Percentiles rank a stretch among this genome's conserved stretches.
phyloP scores from a whole-genome alignment of 2,797 vertebrate species.

The Cheirogaleus major region DNA sequence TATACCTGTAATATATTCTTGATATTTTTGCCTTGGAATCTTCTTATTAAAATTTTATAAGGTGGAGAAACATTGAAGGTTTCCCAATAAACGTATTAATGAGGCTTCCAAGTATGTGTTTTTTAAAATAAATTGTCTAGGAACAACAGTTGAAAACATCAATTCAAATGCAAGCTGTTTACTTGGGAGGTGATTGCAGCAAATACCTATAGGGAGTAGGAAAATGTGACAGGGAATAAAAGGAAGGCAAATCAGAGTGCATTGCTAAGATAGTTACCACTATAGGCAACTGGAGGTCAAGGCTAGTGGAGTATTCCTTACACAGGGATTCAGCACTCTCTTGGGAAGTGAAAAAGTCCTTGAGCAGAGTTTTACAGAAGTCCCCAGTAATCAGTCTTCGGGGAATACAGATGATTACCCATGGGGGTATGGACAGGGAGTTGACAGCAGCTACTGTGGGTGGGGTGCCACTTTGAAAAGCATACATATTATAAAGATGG shows the following conservation, averaged over 20 bases:
- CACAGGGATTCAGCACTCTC: not conserved
- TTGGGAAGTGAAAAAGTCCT: not conserved
- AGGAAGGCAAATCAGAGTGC: not conserved
- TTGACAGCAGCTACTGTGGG: not conserved
- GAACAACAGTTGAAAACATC: not conserved
- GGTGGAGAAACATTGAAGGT: not conserved
- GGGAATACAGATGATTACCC: not conserved
- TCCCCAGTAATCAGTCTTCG: not conserved
- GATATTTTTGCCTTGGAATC: not conserved
- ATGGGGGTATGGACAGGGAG: rapidly evolving
- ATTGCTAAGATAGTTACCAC: not conserved
- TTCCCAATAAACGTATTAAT: not conserved
- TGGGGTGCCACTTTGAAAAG: not conserved
- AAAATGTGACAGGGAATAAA: not conserved
- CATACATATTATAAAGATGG: not conserved
- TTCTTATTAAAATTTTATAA: not conserved
- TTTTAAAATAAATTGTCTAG: not conserved
- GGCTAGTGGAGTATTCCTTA: not conserved
- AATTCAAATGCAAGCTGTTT: not conserved
- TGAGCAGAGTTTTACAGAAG: not conserved
- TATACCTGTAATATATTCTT: not conserved
- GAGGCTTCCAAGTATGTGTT: not conserved
- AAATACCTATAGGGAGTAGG: not conserved
- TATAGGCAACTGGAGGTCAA: not conserved
- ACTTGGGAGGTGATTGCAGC: not conserved